A percentile compares a stretch with the other conserved stretches of the same genome.
phyloP scores from a whole-genome alignment of 2,888 invertebrate genomes.

The Argynnis bischoffii region DNA sequence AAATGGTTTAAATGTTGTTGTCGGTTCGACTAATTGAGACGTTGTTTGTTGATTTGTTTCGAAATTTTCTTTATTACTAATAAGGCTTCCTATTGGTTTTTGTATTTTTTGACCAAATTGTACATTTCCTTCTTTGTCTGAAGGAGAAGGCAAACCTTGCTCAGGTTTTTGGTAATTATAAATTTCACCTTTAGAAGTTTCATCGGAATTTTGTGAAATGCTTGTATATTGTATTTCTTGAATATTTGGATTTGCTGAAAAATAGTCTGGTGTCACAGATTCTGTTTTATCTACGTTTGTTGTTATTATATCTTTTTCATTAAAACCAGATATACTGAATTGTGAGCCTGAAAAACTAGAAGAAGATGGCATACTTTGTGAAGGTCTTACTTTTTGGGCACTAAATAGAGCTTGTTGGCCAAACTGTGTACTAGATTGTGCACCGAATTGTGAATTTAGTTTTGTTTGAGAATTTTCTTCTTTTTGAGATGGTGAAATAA shows the following conservation, averaged over 20 bases:
- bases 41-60: slow-evolving; percentile 11
- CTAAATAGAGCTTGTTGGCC: not conserved
- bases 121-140: slow-evolving; percentile 4
- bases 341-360: not conserved
- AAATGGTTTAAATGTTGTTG: not conserved
- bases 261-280: slow-evolving; percentile 2
- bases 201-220: not conserved
- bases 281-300: not conserved
- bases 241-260: not conserved
- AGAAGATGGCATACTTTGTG: slow-evolving; percentile 5
- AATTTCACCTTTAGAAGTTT: slow-evolving; percentile 23
- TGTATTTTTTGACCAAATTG: slow-evolving; percentile 16
- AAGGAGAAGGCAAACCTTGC: slow-evolving; percentile 20
- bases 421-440: slow-evolving; percentile 16
- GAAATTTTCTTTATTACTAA: not conserved
- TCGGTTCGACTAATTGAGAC: slow-evolving; percentile 15
- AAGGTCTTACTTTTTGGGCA: slow-evolving; percentile 4
- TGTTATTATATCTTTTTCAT: not conserved
- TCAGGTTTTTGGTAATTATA: slow-evolving; percentile 39
- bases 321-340: not conserved
- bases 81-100: not conserved
- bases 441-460: not conserved
- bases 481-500: slow-evolving; percentile 10
- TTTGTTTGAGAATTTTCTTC: not conserved
- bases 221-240: slow-evolving; percentile 1